Evolutionary conservation across 2,888 invertebrate species (phyloP).

Genomic region (Watsonalla binaria): DNA sequence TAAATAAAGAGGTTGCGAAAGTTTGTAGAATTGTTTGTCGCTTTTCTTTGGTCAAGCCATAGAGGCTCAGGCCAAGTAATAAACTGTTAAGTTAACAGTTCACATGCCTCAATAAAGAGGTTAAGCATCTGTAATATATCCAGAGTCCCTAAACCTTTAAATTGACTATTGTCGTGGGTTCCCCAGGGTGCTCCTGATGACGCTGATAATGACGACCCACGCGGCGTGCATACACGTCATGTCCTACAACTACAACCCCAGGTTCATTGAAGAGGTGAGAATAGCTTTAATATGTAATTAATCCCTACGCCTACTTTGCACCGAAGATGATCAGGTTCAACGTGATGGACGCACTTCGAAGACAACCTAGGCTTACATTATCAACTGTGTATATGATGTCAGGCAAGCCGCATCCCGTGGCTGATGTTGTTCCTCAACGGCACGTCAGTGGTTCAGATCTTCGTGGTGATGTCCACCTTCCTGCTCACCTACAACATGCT

Average conservation of each 20-base stretch:
- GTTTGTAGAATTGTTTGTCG: no score
- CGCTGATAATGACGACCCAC: slow-evolving; percentile 43
- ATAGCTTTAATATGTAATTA: no score
- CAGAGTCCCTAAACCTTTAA: no score
- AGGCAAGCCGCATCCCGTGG: slow-evolving; percentile 37
- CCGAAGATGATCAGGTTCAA: no score
- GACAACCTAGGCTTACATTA: background rate
- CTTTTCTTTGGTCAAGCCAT: no score
- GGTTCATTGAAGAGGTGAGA: slow-evolving; percentile 40
- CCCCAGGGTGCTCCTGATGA: slow-evolving; percentile 43
- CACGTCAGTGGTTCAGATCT: slow-evolving; percentile 47
- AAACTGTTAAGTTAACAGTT: no score
- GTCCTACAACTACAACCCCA: slow-evolving; percentile 44
- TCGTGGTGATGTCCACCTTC: slow-evolving; percentile 53
- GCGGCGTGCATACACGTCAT: slow-evolving; percentile 41
- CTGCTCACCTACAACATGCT: slow-evolving; percentile 52
- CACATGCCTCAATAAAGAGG: no score
- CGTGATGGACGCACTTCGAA: no score
- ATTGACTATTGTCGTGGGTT: background rate
- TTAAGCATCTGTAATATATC: no score
- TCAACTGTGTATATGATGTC: background rate
- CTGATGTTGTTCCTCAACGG: slow-evolving; percentile 53
- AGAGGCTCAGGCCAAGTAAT: no score
- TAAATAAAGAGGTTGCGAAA: no score
- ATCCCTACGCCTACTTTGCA: no score